phyloP scores from a whole-genome alignment of 1,140 invertebrate genomes.

The Drosophila chauvacae region DNA sequence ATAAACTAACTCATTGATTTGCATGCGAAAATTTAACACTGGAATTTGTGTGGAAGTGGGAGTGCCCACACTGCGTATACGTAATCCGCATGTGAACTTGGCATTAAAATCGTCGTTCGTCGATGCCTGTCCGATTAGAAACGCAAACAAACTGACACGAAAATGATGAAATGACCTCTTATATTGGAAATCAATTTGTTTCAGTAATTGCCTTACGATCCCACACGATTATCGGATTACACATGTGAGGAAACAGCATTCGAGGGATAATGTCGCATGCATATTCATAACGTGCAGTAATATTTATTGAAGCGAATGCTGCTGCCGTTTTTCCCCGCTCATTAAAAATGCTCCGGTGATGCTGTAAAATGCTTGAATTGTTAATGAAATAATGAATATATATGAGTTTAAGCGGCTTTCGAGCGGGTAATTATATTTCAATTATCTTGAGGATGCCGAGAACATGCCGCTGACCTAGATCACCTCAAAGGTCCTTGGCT shows the following conservation, averaged over 20 bases:
- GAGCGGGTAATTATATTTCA: slow-evolving; percentile 69
- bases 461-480: slow-evolving; percentile 40
- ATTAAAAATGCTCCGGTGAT: slow-evolving; percentile 56
- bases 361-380: slow-evolving; percentile 42
- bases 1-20: slow-evolving; percentile 33
- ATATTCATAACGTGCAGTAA: slow-evolving; percentile 41
- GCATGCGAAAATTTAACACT: slow-evolving; percentile 57
- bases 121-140: slow-evolving; percentile 4
- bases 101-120: slow-evolving; percentile 16
- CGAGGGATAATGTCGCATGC: slow-evolving; percentile 28
- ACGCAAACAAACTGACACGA: not conserved
- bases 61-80: slow-evolving; percentile 41
- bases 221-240: slow-evolving; percentile 47
- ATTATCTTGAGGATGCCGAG: slow-evolving; percentile 44
- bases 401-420: slow-evolving; percentile 46
- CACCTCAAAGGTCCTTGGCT: slow-evolving; percentile 22
- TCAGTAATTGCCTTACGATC: slow-evolving; percentile 27
- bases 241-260: slow-evolving; percentile 39
- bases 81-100: slow-evolving; percentile 52
- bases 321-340: slow-evolving; percentile 3
- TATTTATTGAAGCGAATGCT: slow-evolving; percentile 44
- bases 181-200: slow-evolving; percentile 36
- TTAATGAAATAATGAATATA: slow-evolving; percentile 60
- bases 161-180: slow-evolving; percentile 10
- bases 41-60: slow-evolving; percentile 49